These are phyloP conservation scores for Trypoxylon attenuatum DNA, from an alignment of 2,888 invertebrate species.

Conservation along the genomic window DNA sequence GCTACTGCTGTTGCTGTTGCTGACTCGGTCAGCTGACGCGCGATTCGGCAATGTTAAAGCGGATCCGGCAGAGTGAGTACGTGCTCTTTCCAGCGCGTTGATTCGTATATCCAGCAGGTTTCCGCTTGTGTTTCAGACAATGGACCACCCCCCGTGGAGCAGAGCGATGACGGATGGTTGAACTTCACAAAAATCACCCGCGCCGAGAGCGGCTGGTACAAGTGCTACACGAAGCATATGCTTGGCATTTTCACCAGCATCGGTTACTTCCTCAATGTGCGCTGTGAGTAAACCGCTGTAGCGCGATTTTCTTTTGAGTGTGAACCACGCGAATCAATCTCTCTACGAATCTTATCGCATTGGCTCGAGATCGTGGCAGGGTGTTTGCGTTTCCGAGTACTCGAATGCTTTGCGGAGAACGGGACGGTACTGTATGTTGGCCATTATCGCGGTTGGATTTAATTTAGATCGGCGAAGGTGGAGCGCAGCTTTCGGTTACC, in stretches of 20 bases:
- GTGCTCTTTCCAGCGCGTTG: slow-evolving; percentile 44
- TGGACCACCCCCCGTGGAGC: slow-evolving; percentile 77
- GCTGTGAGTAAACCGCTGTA: slow-evolving; percentile 81
- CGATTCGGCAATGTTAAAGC: slow-evolving; percentile 27
- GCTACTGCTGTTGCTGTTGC: no score
- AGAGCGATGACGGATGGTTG: slow-evolving; percentile 86
- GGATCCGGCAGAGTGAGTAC: slow-evolving; percentile 19
- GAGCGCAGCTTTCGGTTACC: no score
- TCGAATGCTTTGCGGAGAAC: no score
- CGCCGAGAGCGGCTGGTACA: slow-evolving; percentile 94
- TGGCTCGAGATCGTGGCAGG: no score
- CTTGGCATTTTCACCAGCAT: slow-evolving; percentile 91
- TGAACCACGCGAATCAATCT: no score
- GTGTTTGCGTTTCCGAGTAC: no score
- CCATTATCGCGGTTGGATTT: no score
- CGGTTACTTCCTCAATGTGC: slow-evolving; percentile 91
- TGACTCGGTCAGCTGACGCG: slow-evolving; percentile 19
- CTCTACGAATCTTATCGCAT: no score
- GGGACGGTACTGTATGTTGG: no score
- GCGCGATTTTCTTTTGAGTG: no score
- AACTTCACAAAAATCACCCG: slow-evolving; percentile 88
- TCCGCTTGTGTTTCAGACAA: slow-evolving; percentile 68
- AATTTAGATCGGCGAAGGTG: no score
- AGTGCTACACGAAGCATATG: slow-evolving; percentile 89
- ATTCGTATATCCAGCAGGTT: slow-evolving; percentile 41